Evolutionary conservation across 53 echinoderm and acorn worm genomes (phyloP), one percentile per base, ranked within the genome.

Genomic region (Glandiceps talaboti): DNA sequence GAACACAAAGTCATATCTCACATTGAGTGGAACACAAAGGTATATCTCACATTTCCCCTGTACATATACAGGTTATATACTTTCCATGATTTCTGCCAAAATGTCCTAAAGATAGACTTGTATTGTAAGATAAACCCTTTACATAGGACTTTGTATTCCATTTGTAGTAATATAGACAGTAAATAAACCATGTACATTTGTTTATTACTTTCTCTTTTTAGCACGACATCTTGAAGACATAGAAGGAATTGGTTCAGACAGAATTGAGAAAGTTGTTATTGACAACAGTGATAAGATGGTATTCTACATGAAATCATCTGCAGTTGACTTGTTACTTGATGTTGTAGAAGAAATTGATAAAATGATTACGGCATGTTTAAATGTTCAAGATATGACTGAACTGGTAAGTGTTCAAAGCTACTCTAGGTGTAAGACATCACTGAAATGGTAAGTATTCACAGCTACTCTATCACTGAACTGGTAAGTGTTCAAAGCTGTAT

Each of bases 341-440:
- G 29, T 86, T 73, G 77, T 81, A 32, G 73, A 73, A 82, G 81
- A 86, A 30, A 77, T 86, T 27, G 81, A 86, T n/a, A 73, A 64
- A 73, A 86, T 86, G 86, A 77, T 86, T 29, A 77, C 77, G 29
- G 86, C 81, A 32, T 86, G 86, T 27, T 80, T 86, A 0, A 45
- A 76, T 30, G 86, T 73, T 1, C 0, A 77, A 74, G 75, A 29
- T n/a, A 73, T 86, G 1, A 29, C 75, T 28, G 14, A 77, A 0
- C 64, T 86, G 86, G 86, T 86, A n/a, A 82, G 86, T 86, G 6
- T 45, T 6, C 20, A 45, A 45, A 45, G 64, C 20, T 6, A 45
- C 64, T 20, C 6, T 12, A 6, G 20, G 20, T 45, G 64, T 20
- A 45, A 12, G 64, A 45, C 6, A 45, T 45, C 6, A 12, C 64